A percentile compares a stretch with the other conserved stretches of the same genome.
phyloP scores from a whole-genome alignment of 2,888 invertebrate species.

The Caenorhabditis virilis region DNA sequence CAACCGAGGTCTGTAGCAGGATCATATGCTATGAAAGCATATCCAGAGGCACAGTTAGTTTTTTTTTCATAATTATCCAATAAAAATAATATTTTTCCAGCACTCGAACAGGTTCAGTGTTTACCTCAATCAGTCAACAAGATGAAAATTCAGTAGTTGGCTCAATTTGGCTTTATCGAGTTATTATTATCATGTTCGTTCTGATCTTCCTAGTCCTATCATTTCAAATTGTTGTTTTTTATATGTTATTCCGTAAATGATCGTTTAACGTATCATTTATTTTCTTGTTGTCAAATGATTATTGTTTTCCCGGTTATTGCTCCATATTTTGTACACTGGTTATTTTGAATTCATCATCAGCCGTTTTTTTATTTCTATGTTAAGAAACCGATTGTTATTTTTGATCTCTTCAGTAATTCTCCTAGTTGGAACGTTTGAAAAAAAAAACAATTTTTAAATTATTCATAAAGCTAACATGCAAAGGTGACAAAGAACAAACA shows the following conservation, averaged over 20 bases:
- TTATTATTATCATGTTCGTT: conserved; percentile 24
- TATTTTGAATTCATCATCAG: too few relatives aligned
- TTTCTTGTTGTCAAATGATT: neutral
- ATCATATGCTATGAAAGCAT: conserved; percentile 10
- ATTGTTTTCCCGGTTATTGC: too few relatives aligned
- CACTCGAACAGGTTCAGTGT: conserved; percentile 31
- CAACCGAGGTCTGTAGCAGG: conserved; percentile 9
- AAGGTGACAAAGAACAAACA: too few relatives aligned
- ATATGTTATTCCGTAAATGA: conserved; percentile 14
- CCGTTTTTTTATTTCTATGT: too few relatives aligned
- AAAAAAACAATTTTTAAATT: too few relatives aligned
- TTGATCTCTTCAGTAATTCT: too few relatives aligned
- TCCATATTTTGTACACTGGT: neutral
- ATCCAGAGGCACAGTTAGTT: conserved; percentile 13
- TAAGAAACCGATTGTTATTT: too few relatives aligned
- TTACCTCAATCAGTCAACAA: conserved; percentile 38
- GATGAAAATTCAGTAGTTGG: conserved; percentile 26
- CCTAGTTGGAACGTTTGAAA: too few relatives aligned
- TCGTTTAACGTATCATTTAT: neutral
- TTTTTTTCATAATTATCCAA: too few relatives aligned
- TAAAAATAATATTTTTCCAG: too few relatives aligned
- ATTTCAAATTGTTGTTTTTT: conserved; percentile 31
- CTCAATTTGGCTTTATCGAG: conserved; percentile 27
- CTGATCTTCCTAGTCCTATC: conserved; percentile 35
- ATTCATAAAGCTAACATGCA: too few relatives aligned